A percentile compares a stretch with the other conserved stretches of the same genome.
Conservation (phyloP, 2,113 vertebrate species). For the Ranitomeya imitator region DNA sequence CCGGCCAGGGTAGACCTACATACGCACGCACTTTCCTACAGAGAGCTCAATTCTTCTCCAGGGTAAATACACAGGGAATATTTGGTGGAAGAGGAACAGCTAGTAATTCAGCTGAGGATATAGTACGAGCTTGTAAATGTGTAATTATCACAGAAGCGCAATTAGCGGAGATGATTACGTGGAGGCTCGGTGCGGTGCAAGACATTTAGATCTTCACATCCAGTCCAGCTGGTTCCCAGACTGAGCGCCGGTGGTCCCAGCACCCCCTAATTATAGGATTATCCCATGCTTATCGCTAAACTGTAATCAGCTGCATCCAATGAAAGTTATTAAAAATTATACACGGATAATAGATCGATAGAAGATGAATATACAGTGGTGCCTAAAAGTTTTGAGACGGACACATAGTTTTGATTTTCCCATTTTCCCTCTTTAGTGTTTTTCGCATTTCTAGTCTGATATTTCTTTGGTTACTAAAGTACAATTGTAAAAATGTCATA, state of each 20-base stretch:
- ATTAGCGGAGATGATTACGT: conserved; percentile 70
- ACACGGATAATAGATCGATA: not conserved
- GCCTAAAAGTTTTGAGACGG: too few relatives aligned
- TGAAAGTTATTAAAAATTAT: not conserved
- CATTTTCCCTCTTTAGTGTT: too few relatives aligned
- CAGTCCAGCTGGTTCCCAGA: conserved; percentile 68
- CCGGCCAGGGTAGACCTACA: not conserved
- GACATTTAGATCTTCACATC: conserved; percentile 64
- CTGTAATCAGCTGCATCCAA: not conserved
- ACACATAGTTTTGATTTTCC: too few relatives aligned
- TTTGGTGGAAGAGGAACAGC: conserved; percentile 23
- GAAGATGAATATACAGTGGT: not conserved
- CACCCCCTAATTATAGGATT: conserved; percentile 15
- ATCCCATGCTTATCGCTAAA: conserved; percentile 26
- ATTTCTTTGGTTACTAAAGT: too few relatives aligned
- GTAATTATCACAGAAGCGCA: conserved; percentile 71
- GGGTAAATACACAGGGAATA: not conserved
- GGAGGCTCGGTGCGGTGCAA: conserved; percentile 62
- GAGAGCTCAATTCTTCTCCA: not conserved
- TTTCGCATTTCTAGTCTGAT: too few relatives aligned
- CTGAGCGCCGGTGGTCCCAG: conserved; percentile 66
- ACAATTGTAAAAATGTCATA: too few relatives aligned
- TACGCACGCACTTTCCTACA: not conserved
- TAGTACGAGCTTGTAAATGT: conserved; percentile 66
- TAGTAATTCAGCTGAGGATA: conserved; percentile 68